These are phyloP conservation scores for Plagodis dolabraria DNA, from an alignment of 2,888 invertebrate species.

Conservation along the genomic window DNA sequence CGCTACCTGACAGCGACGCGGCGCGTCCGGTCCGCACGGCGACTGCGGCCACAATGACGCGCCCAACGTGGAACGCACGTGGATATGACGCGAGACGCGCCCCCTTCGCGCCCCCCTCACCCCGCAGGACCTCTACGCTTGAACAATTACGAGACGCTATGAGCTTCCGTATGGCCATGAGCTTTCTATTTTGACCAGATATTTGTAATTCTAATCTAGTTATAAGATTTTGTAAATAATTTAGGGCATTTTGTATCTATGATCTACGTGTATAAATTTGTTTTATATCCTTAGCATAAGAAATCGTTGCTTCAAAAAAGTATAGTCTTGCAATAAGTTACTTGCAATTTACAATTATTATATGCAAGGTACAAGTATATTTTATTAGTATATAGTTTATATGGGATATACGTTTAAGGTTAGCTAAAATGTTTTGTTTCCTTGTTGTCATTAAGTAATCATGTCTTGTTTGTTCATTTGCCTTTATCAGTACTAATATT, in stretches of 20 bases:
- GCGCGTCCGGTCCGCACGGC: constrained; percentile 55
- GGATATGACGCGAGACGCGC: constrained; percentile 47
- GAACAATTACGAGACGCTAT: constrained; percentile 34
- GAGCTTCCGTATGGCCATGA: constrained; percentile 12
- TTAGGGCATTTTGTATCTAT: neutral
- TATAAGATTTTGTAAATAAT: constrained; percentile 3
- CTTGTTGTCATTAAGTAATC: no score
- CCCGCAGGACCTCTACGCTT: constrained; percentile 75
- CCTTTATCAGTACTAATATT: no score
- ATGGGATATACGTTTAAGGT: no score
- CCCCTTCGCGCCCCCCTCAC: constrained; percentile 51
- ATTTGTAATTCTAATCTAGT: neutral
- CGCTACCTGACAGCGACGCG: constrained; percentile 73
- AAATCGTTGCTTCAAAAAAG: no score
- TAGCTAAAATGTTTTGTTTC: no score
- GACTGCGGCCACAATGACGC: constrained; percentile 60
- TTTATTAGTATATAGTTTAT: no score
- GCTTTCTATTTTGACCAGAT: constrained; percentile 24
- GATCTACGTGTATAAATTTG: neutral
- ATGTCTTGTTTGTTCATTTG: no score
- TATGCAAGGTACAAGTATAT: no score
- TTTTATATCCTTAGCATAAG: no score
- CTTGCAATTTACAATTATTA: no score
- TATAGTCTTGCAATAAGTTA: no score
- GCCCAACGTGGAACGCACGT: constrained; percentile 39